Conservation (phyloP, 2,888 invertebrate genomes). For the Idaea aversata region DNA sequence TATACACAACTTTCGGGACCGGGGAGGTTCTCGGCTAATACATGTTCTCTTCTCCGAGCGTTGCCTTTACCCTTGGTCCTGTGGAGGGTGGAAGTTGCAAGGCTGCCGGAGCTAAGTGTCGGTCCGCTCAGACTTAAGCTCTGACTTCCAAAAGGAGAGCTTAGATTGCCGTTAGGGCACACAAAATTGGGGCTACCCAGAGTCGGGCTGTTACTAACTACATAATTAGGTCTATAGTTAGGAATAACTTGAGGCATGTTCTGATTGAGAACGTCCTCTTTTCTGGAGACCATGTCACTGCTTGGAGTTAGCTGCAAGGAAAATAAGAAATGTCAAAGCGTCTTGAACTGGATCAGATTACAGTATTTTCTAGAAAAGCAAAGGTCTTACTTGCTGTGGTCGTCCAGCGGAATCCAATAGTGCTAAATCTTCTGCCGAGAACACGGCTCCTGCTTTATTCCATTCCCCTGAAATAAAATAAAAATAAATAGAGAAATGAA, state of each 20-base stretch:
- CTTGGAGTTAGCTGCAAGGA: conserved; percentile 57
- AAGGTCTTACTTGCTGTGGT: conserved; percentile 53
- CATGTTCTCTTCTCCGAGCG: conserved; percentile 84
- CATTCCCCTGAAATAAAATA: conserved; percentile 55
- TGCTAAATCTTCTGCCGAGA: conserved; percentile 74
- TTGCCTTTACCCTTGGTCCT: conserved; percentile 77
- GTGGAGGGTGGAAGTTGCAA: conserved; percentile 70
- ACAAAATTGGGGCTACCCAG: conserved; percentile 75
- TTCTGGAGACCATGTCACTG: conserved; percentile 54
- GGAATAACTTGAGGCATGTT: conserved; percentile 56
- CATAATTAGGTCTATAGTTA: conserved; percentile 69
- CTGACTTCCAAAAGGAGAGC: conserved; percentile 69
- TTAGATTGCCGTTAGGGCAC: conserved; percentile 69
- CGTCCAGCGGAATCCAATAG: conserved; percentile 66
- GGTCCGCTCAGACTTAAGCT: conserved; percentile 63
- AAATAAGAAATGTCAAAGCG: conserved; percentile 4
- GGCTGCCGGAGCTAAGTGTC: conserved; percentile 68
- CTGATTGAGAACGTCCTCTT: conserved; percentile 68
- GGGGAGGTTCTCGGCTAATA: conserved; percentile 90
- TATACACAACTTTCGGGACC: conserved; percentile 94
- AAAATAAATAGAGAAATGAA: conserved; percentile 3
- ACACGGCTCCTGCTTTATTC: conserved; percentile 71
- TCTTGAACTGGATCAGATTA: neutral
- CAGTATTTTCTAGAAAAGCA: neutral
- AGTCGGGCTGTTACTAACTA: conserved; percentile 68